Percentiles rank a stretch among this genome's conserved stretches.
phyloP scores from a whole-genome alignment of 2,113 vertebrate species.

The Cairina moschata region DNA sequence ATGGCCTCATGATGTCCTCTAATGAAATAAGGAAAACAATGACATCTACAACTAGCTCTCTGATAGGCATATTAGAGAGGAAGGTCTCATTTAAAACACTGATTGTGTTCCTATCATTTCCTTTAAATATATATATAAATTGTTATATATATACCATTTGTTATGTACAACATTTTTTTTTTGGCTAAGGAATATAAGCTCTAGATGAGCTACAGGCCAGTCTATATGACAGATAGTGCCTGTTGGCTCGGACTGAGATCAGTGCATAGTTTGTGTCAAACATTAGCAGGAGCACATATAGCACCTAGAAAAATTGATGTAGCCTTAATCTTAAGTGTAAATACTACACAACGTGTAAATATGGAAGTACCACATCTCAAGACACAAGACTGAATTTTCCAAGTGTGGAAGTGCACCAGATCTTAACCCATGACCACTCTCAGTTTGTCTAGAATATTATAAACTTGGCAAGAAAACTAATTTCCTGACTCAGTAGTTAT shows the following conservation, averaged over 20 bases:
- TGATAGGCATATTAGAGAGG: neutral
- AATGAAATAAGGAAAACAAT: neutral
- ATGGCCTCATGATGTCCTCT: neutral
- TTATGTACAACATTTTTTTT: neutral
- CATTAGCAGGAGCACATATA: neutral
- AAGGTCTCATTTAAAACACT: neutral
- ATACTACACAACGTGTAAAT: neutral
- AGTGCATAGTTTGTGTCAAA: neutral
- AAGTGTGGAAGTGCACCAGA: fast-evolving
- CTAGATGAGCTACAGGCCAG: neutral
- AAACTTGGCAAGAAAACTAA: neutral
- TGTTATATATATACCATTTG: neutral
- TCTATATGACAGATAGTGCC: neutral
- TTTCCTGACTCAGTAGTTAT: neutral
- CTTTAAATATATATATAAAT: neutral
- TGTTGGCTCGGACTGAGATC: neutral
- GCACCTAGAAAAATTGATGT: neutral
- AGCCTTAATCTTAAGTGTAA: neutral
- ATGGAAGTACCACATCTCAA: neutral
- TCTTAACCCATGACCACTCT: neutral
- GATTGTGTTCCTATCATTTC: neutral
- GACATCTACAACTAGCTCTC: neutral
- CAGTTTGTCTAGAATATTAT: neutral
- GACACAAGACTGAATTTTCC: neutral
- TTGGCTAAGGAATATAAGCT: neutral